Evolutionary conservation across 92 coral and sea anemone species (phyloP), one percentile per base, ranked within the genome.

Genomic region (Nematostella vectensis): DNA sequence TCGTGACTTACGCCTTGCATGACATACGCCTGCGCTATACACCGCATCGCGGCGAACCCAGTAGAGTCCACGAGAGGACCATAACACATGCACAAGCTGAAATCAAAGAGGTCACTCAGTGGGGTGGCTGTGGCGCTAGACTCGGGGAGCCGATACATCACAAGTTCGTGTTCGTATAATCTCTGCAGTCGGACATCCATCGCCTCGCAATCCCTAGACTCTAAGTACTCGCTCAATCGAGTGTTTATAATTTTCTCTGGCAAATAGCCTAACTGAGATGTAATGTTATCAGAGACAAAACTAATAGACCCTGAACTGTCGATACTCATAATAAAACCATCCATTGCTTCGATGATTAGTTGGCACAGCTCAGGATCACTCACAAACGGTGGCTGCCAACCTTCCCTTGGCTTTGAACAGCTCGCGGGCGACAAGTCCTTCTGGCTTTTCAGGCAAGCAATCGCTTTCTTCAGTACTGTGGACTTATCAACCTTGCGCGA

Each of bases 361-460:
- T 71, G 70, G 23, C 72, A 62, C 13, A 78, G 59, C 47, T 78
- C 85, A 16, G 65, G 59, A 28, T 55, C 70, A 25, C 73, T 67
- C 2, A 78, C 57, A 8, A 78, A 67, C 12, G 71, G 55, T 11
- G 85, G 79, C 31, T 78, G 85, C 59, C 22, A 30, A 0, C 39
- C 2, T 25, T 13, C 15, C 20, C 13, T 4, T 31, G 60, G 45
- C 1, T 37, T 47, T 0, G 54, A 48, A 22, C 29, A 12, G 27
- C 47, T 29, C 20, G 38, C 38, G 27, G 54, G 27, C 31, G 60
- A 58, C 16, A 21, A 17, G 31, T 61, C 33, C 1, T 33, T 27
- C 50, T 54, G 69, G 47, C 33, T 61, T 15, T 61, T 53, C 8
- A 78, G 42, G 50, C 38, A 78, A 23, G 30, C 62, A 18, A 64